These are phyloP conservation scores for Luidia sarsii DNA, from an alignment of 53 echinoderm and acorn worm species.

Conservation along the genomic window DNA sequence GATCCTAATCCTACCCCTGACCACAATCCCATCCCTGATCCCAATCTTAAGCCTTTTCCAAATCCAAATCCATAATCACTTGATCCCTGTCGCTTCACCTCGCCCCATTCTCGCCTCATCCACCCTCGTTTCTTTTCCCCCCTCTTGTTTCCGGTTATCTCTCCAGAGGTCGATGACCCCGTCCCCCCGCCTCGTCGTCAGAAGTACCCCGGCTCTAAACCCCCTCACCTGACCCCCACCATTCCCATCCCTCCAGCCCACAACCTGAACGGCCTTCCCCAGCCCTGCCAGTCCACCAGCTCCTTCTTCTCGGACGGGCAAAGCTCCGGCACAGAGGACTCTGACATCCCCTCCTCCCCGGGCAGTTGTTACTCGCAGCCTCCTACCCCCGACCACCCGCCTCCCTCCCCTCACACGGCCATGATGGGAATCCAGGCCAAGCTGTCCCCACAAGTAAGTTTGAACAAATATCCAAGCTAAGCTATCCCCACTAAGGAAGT, in stretches of 20 bases:
- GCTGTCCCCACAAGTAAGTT: conserved; percentile 79
- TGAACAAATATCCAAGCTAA: no score
- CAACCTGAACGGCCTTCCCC: conserved; percentile 29
- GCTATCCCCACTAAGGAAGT: background rate
- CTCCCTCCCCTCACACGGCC: conserved; percentile 93
- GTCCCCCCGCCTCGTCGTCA: conserved; percentile 48
- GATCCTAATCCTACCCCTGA: no score
- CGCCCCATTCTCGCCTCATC: no score
- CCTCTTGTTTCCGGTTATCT: no score
- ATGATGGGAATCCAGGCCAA: conserved; percentile 85
- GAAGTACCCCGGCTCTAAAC: conserved; percentile 42
- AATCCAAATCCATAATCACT: no score
- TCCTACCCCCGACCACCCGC: conserved; percentile 87
- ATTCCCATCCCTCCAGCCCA: conserved; percentile 52
- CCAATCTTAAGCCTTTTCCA: no score
- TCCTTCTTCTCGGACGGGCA: conserved; percentile 49
- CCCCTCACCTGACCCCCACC: conserved; percentile 20
- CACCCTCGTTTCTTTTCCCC: no score
- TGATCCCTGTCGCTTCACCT: no score
- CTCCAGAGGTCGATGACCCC: background rate
- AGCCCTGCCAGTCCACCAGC: conserved; percentile 19
- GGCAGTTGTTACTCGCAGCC: conserved; percentile 46
- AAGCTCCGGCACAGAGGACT: conserved; percentile 22
- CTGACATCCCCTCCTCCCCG: conserved; percentile 45
- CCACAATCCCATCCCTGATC: no score